Evolutionary conservation across 2,888 invertebrate genomes (phyloP), one percentile per base, ranked within the genome.

Genomic region (Leptothorax acervorum): DNA sequence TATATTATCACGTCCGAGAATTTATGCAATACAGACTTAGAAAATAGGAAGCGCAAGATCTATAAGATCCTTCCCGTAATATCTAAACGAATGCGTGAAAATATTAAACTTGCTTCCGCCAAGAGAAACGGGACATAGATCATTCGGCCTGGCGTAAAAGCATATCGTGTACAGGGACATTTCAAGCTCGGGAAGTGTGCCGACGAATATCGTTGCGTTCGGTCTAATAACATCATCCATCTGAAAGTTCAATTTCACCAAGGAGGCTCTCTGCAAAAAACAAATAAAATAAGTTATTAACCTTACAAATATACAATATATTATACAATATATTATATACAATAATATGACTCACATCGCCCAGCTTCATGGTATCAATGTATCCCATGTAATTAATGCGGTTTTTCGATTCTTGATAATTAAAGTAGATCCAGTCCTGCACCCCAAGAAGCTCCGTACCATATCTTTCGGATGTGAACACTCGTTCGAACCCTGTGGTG

Each of bases 401-500:
- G 62, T 96, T 96, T 1, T 96, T 96, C 68, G 95, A 94, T 95
- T 99, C 98, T 94, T 97, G 97, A 86, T 96, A 96, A 76, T 96
- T 96, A 92, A 98, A 98, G 94, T 97, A 97, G 28, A 99, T 95
- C 99, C 99, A 99, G 94, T 98, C 98, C 94, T 99, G 99, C 85
- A 98, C 95, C 4, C 99, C 99, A 4, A 93, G 85, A 23, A 94
- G 97, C 51, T 98, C 96, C 55, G 96, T 96, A 90, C 97, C 97
- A 94, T 97, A 98, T 0, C 97, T 96, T 95, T 99, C 99, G 0
- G 98, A 98, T 0, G 98, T 96, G 94, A 99, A 98, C 28, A 98
- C 96, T 92, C 99, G 98, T 95, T 99, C 99, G 93, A 99, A 99
- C 4, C 98, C 99, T 55, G 98, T 98, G 83, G 98, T 98, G 74